Base-by-base conservation (phyloP, 1,140 invertebrate species). In the Charaxes varanes region DNA sequence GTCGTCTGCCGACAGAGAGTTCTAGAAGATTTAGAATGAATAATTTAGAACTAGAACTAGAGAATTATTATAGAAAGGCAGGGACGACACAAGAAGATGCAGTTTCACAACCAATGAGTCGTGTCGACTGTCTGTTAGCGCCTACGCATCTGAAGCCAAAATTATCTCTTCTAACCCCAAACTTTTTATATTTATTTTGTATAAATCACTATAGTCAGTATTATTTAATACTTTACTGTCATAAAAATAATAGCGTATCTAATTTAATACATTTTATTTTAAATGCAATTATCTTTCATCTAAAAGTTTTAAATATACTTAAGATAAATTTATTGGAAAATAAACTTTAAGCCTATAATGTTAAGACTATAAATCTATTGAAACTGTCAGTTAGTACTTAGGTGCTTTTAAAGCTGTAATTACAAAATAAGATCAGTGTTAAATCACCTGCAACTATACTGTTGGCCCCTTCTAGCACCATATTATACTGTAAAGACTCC, bases 31-130 rank as follows among this genome's bases (percentile, higher is more conserved):
- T n/a, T n/a, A n/a, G n/a, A n/a, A n/a, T n/a, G n/a, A n/a, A n/a
- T n/a, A n/a, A n/a, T n/a, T n/a, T n/a, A n/a, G n/a, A n/a, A n/a
- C n/a, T n/a, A n/a, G n/a, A n/a, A n/a, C n/a, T n/a, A n/a, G n/a
- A n/a, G n/a, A n/a, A n/a, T n/a, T n/a, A n/a, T n/a, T n/a, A n/a
- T n/a, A n/a, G n/a, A n/a, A n/a, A n/a, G n/a, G n/a, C n/a, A n/a
- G n/a, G n/a, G n/a, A n/a, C n/a, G n/a, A n/a, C n/a, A n/a, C n/a
- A n/a, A n/a, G n/a, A n/a, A n/a, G 63, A 70, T 67, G 62, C 64
- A 74, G 68, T 70, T 57, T 61, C 70, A 59, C 49, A 64, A 49
- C 70, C 77, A 78, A 82, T 82, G 59, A 78, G 54, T 63, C 78
- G 74, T 77, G 61, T 77, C 77, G 65, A 70, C 56, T 79, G 65